These are phyloP conservation scores for Drosophila bocki DNA, from an alignment of 1,140 invertebrate genomes.

Conservation along the genomic window DNA sequence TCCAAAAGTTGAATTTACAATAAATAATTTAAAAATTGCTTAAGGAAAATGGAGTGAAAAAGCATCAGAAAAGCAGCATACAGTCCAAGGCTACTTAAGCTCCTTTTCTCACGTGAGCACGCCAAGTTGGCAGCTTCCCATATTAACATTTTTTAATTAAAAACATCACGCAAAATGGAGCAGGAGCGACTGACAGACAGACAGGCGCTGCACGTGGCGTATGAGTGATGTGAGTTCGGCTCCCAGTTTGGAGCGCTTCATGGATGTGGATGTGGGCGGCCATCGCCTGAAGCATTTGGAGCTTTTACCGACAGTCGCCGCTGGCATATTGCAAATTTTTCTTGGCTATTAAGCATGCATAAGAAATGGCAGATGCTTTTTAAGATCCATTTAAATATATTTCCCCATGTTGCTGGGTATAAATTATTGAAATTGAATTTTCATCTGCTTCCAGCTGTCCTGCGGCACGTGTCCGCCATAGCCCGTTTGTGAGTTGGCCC, in stretches of 20 bases:
- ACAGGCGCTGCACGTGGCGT: constrained; percentile 58
- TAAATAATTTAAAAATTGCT: neutral
- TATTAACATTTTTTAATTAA: constrained; percentile 82
- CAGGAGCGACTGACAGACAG: constrained; percentile 16
- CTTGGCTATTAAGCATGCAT: constrained; percentile 49
- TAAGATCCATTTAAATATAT: constrained; percentile 52
- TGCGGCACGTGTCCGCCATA: constrained; percentile 24
- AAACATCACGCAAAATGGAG: constrained; percentile 42
- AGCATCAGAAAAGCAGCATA: constrained; percentile 1
- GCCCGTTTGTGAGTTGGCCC: constrained; percentile 34
- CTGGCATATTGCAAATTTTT: constrained; percentile 32
- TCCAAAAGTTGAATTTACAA: neutral
- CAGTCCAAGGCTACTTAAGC: constrained; percentile 36
- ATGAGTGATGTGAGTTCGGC: constrained; percentile 66
- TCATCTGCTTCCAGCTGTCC: constrained; percentile 23
- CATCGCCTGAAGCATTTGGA: constrained; percentile 20
- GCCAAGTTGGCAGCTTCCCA: constrained; percentile 25
- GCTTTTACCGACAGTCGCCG: constrained; percentile 2
- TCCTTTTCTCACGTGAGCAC: constrained; percentile 15
- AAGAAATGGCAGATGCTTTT: constrained; percentile 57
- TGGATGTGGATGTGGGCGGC: constrained; percentile 31
- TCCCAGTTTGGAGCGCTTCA: constrained; percentile 12
- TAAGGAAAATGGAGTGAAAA: neutral
- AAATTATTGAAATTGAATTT: constrained; percentile 64
- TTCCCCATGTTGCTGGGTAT: constrained; percentile 27